These are phyloP conservation scores for Clarias macrocephalus DNA, from an alignment of 2,113 vertebrate genomes.

Conservation along the genomic window DNA sequence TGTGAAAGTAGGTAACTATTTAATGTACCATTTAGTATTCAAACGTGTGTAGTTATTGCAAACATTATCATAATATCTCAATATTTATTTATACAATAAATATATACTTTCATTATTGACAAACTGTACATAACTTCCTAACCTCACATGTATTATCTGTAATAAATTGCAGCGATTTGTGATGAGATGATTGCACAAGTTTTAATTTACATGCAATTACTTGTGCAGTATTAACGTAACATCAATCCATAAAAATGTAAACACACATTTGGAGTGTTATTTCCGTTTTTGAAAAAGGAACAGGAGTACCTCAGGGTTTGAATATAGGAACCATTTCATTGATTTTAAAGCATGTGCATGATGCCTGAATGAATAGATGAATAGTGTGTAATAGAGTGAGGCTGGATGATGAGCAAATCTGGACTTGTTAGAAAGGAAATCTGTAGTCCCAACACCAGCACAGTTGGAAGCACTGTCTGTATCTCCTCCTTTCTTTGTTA, in stretches of 20 bases:
- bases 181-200: too few relatives aligned
- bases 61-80: too few relatives aligned
- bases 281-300: neutral
- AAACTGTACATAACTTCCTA: too few relatives aligned
- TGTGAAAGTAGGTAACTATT: too few relatives aligned
- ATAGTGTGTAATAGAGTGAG: neutral
- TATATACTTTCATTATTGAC: too few relatives aligned
- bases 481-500: slow-evolving; percentile 10
- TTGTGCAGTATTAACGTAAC: too few relatives aligned
- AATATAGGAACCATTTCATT: neutral
- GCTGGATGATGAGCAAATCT: neutral
- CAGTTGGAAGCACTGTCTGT: neutral
- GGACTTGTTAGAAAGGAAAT: neutral
- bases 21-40: too few relatives aligned
- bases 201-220: too few relatives aligned
- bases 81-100: too few relatives aligned
- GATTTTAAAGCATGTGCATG: neutral
- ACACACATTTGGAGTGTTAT: neutral
- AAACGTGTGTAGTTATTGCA: too few relatives aligned
- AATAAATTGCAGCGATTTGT: too few relatives aligned
- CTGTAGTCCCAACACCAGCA: neutral
- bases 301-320: neutral
- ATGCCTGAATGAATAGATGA: neutral
- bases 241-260: neutral
- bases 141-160: too few relatives aligned